Evolutionary conservation across 2,797 vertebrate genomes (phyloP).

Genomic region (Propithecus perrieri): DNA sequence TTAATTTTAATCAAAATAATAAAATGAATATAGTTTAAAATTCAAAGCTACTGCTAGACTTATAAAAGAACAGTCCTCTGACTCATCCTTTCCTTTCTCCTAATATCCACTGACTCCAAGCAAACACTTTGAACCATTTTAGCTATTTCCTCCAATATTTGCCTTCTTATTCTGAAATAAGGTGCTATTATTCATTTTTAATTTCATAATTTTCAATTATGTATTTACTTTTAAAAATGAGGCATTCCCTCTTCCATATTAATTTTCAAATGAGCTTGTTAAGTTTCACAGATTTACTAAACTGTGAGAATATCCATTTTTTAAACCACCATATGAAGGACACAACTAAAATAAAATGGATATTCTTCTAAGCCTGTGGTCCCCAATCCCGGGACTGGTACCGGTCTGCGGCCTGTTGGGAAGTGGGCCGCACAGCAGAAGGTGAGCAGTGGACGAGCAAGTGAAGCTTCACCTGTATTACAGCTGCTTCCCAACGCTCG

Average conservation of each 20-base stretch:
- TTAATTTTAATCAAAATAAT: conserved; percentile 16
- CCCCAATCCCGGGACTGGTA: no score
- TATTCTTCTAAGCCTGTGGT: not conserved
- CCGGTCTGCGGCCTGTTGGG: no score
- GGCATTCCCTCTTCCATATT: not conserved
- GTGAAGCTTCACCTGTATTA: no score
- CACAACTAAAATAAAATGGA: not conserved
- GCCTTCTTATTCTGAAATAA: not conserved
- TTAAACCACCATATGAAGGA: not conserved
- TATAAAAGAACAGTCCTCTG: not conserved
- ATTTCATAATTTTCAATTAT: conserved; percentile 21
- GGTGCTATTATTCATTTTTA: not conserved
- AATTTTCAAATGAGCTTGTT: conserved; percentile 28
- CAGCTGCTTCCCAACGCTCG: no score
- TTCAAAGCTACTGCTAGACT: not conserved
- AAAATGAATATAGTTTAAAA: not conserved
- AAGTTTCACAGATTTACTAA: conserved; percentile 1
- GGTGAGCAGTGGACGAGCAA: no score
- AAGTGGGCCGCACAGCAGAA: no score
- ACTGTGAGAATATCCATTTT: not conserved
- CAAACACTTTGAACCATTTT: not conserved
- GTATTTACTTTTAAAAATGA: conserved; percentile 26
- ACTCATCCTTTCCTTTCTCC: not conserved
- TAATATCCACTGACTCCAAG: not conserved
- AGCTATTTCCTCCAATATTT: not conserved